Evolutionary conservation across 2,888 invertebrate genomes (phyloP).

Genomic region (Trissonchulus latispiculum): DNA sequence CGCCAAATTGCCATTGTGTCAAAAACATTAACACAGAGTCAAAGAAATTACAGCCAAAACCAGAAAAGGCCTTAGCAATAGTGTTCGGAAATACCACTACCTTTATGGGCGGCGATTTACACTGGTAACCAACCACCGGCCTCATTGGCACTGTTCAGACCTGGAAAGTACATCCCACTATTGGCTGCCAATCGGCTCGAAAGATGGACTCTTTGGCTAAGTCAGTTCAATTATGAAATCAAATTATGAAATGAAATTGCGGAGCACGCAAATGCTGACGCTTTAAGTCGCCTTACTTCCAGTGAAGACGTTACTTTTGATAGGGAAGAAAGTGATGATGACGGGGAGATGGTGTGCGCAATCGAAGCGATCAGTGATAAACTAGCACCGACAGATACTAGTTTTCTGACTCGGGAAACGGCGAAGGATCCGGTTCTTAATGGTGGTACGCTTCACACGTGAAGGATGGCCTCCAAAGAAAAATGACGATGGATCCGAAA

Average conservation of each 20-base stretch:
- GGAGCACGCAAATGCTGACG: too few relatives aligned
- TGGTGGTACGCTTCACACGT: background rate
- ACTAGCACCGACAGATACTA: background rate
- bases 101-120: too few relatives aligned
- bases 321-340: too few relatives aligned
- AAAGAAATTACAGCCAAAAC: background rate
- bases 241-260: too few relatives aligned
- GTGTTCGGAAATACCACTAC: conserved; percentile 1
- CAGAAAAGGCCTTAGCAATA: conserved; percentile 4
- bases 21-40: conserved; percentile 10
- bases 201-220: conserved; percentile 26
- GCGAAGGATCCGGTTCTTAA: too few relatives aligned
- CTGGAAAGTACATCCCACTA: conserved; percentile 19
- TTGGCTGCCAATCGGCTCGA: conserved; percentile 24
- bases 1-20: conserved; percentile 15
- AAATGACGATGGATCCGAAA: background rate
- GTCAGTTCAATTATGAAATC: too few relatives aligned
- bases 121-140: too few relatives aligned
- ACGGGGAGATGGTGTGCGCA: too few relatives aligned
- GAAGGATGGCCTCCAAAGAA: conserved; percentile 16
- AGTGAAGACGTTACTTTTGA: too few relatives aligned
- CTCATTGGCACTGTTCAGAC: conserved; percentile 15
- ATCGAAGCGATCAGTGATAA: too few relatives aligned
- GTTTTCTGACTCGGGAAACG: too few relatives aligned
- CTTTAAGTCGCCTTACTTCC: too few relatives aligned